Conservation (phyloP, 2,888 invertebrate genomes). For the Hemicrepidius hirtus region DNA sequence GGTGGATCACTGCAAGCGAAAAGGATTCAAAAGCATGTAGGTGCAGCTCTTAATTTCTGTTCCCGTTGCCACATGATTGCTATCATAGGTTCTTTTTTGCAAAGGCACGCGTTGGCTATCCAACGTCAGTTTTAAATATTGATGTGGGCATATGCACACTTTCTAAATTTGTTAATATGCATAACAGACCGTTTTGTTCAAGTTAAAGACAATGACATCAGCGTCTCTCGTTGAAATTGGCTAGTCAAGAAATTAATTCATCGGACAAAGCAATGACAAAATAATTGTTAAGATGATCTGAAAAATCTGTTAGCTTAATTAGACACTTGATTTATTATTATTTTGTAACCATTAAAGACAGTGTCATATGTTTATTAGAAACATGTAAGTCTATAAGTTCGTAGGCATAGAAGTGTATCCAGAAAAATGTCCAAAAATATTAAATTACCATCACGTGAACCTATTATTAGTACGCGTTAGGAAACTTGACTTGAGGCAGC, state of each 20-base stretch:
- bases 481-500: too few relatives aligned
- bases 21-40: slow-evolving; percentile 8
- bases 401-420: too few relatives aligned
- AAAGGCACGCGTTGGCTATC: slow-evolving; percentile 15
- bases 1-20: not conserved
- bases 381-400: too few relatives aligned
- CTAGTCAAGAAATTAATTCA: slow-evolving; percentile 15
- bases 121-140: slow-evolving; percentile 31
- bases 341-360: too few relatives aligned
- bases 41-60: slow-evolving; percentile 18
- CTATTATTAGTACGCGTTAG: too few relatives aligned
- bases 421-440: too few relatives aligned
- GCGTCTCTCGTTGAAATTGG: slow-evolving; percentile 36
- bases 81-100: slow-evolving; percentile 13
- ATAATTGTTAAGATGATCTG: not conserved
- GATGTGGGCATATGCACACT: slow-evolving; percentile 35
- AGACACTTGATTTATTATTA: not conserved
- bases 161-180: slow-evolving; percentile 40
- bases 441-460: too few relatives aligned
- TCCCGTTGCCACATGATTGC: not conserved
- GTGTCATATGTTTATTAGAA: too few relatives aligned
- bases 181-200: slow-evolving; percentile 1
- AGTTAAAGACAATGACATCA: slow-evolving; percentile 44
- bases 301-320: not conserved
- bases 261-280: slow-evolving; percentile 14